Evolutionary conservation across 2,888 invertebrate genomes (phyloP).

Genomic region (Phyto melanocephala): DNA sequence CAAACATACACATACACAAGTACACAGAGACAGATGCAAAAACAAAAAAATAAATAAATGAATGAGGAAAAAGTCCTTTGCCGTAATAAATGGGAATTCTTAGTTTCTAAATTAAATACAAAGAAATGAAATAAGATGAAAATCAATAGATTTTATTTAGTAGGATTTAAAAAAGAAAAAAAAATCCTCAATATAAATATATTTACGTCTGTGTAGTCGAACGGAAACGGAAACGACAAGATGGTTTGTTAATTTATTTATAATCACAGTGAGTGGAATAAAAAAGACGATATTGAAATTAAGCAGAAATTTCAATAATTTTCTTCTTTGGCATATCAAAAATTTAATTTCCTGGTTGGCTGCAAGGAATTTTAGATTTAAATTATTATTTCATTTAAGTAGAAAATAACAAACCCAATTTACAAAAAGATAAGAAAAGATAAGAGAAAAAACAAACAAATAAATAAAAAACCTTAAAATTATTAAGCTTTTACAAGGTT

Average conservation of each 20-base stretch:
- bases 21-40: neutral
- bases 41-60: neutral
- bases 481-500: neutral
- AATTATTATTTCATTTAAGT: neutral
- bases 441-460: too few relatives aligned
- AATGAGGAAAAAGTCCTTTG: constrained; percentile 1
- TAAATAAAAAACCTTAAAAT: neutral
- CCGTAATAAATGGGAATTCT: constrained; percentile 14
- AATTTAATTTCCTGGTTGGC: neutral
- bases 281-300: neutral
- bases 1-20: neutral
- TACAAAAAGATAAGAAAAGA: too few relatives aligned
- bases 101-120: constrained; percentile 26
- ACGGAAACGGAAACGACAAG: constrained; percentile 31
- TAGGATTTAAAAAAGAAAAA: neutral
- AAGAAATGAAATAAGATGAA: constrained; percentile 2
- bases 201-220: neutral
- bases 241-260: constrained; percentile 30
- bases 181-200: too few relatives aligned
- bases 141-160: constrained; percentile 18
- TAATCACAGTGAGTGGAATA: neutral
- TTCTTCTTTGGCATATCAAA: neutral
- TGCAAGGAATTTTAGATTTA: neutral
- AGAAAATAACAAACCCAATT: too few relatives aligned
- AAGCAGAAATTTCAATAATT: neutral